Evolutionary conservation across 1,140 invertebrate genomes (phyloP).

Genomic region (Hycleus phaleratus): DNA sequence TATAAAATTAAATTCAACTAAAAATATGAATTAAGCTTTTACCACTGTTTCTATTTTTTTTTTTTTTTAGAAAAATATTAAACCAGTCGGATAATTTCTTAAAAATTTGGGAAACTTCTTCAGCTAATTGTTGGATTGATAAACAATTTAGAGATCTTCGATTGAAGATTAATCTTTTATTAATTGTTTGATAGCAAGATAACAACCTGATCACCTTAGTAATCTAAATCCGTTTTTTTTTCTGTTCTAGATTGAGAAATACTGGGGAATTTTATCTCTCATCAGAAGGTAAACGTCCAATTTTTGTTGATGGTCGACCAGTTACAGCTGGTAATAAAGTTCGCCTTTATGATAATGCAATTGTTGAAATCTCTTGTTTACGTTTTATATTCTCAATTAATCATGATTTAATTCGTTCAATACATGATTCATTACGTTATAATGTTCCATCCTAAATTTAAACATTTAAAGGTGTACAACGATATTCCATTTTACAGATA

Average conservation of each 20-base stretch:
- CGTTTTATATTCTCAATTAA: constrained; percentile 91
- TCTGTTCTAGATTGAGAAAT: constrained; percentile 71
- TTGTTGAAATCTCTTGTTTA: constrained; percentile 87
- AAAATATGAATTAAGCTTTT: too few species aligned
- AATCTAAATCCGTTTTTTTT: background rate
- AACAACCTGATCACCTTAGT: background rate
- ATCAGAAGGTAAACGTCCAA: constrained; percentile 90
- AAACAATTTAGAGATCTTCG: too few species aligned
- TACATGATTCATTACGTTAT: constrained; percentile 38
- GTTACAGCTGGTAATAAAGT: constrained; percentile 79
- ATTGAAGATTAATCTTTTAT: too few species aligned
- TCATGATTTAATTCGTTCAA: constrained; percentile 68
- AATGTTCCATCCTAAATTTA: constrained; percentile 16
- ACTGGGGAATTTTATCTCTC: constrained; percentile 91
- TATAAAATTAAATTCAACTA: too few species aligned
- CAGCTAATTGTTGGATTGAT: too few species aligned
- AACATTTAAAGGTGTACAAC: too few species aligned
- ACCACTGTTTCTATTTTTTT: too few species aligned
- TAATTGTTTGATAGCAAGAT: background rate
- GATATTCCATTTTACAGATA: too few species aligned
- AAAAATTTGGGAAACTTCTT: too few species aligned
- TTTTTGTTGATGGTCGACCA: constrained; percentile 89
- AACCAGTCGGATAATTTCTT: too few species aligned
- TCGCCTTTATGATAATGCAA: constrained; percentile 85
- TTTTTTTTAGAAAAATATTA: too few species aligned